These are phyloP conservation scores for Spicauda simplicius DNA, from an alignment of 2,888 invertebrate species.

Conservation along the genomic window DNA sequence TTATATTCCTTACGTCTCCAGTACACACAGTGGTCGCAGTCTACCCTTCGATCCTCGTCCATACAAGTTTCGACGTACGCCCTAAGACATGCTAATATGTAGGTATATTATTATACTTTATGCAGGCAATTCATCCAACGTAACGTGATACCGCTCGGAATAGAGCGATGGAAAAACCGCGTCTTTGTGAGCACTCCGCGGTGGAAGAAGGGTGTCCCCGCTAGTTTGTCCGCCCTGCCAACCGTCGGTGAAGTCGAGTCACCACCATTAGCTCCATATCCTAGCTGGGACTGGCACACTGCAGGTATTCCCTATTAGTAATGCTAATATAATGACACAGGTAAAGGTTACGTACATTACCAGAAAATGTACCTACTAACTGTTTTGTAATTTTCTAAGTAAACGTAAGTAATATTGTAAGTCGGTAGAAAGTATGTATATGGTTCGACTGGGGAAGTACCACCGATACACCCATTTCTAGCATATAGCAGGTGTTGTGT, in stretches of 20 bases:
- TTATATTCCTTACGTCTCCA: too few relatives aligned
- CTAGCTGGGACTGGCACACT: slow-evolving; percentile 89
- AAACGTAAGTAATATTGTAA: too few relatives aligned
- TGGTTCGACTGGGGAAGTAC: too few relatives aligned
- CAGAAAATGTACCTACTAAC: not conserved
- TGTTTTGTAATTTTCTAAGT: not conserved
- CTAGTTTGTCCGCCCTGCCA: slow-evolving; percentile 88
- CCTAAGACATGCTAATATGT: too few relatives aligned
- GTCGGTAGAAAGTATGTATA: too few relatives aligned
- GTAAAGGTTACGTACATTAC: not conserved
- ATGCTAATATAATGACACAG: not conserved
- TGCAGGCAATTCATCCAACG: slow-evolving; percentile 86
- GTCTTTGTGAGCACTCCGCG: slow-evolving; percentile 91
- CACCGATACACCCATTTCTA: too few relatives aligned
- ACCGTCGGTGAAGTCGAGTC: slow-evolving; percentile 78
- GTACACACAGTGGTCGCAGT: too few relatives aligned
- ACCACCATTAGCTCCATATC: slow-evolving; percentile 89
- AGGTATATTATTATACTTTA: not conserved
- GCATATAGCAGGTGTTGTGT: too few relatives aligned
- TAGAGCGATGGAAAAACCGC: slow-evolving; percentile 88
- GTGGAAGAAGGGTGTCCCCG: slow-evolving; percentile 91
- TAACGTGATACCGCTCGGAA: slow-evolving; percentile 90
- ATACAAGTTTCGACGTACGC: too few relatives aligned
- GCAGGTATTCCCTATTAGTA: slow-evolving; percentile 56
- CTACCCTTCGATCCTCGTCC: too few relatives aligned